Percentiles rank a stretch among this genome's conserved stretches.
Conservation (phyloP, 2,113 vertebrate genomes). For the Acanthisitta chloris region DNA sequence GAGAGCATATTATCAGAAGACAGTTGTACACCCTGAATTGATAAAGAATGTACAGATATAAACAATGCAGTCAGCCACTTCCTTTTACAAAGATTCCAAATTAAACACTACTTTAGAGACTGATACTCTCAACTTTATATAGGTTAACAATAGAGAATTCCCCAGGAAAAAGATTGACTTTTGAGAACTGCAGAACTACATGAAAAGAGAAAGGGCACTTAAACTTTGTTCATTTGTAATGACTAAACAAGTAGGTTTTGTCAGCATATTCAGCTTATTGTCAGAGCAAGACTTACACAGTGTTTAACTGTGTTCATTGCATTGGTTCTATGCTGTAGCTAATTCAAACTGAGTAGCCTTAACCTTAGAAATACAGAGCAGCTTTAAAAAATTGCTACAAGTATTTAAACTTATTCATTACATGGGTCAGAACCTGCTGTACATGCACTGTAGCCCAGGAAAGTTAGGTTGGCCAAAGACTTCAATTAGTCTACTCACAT, state of each 20-base stretch:
- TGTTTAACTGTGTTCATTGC: neutral
- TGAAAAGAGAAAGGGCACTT: neutral
- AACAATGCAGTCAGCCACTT: neutral
- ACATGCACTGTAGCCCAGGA: neutral
- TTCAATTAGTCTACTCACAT: neutral
- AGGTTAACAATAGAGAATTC: accelerated
- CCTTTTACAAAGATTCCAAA: neutral
- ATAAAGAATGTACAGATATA: neutral
- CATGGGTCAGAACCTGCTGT: neutral
- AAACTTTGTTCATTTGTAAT: neutral
- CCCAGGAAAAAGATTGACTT: neutral
- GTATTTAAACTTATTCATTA: neutral
- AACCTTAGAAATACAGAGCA: neutral
- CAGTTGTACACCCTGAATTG: neutral
- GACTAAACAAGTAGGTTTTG: neutral
- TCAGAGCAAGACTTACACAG: neutral
- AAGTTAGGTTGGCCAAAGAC: neutral
- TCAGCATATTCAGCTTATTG: neutral
- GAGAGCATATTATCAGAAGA: neutral
- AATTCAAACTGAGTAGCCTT: neutral
- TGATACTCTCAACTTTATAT: too few relatives aligned
- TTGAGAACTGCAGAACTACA: neutral
- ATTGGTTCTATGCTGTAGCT: neutral
- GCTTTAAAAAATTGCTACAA: neutral
- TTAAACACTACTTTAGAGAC: neutral